These are phyloP conservation scores for Thermophis baileyi DNA, from an alignment of 2,113 vertebrate species.

Conservation along the genomic window DNA sequence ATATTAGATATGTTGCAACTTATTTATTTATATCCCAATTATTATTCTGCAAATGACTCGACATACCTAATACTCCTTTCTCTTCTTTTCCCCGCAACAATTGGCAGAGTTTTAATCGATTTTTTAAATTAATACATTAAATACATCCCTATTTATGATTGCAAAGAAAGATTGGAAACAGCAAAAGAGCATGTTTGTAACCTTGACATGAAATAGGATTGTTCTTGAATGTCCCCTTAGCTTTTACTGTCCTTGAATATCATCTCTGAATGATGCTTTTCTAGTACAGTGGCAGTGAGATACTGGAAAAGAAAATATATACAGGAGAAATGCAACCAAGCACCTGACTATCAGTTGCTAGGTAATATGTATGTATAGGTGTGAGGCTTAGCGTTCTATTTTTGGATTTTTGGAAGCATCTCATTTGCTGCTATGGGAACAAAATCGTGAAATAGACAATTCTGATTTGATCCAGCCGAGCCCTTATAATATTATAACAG, in stretches of 20 bases:
- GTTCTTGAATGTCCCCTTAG: neutral
- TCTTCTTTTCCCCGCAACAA: neutral
- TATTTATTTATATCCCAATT: neutral
- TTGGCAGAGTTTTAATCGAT: neutral
- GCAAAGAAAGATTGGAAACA: neutral
- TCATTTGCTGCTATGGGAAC: neutral
- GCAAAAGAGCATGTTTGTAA: neutral
- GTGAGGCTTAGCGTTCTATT: neutral
- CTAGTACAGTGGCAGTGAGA: neutral
- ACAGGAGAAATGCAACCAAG: neutral
- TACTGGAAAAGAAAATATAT: neutral
- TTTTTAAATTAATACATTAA: neutral
- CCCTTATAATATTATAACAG: neutral
- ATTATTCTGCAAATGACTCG: neutral
- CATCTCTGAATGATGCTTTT: neutral
- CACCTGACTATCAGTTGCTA: neutral
- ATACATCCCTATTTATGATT: neutral
- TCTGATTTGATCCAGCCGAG: neutral
- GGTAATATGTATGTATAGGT: neutral
- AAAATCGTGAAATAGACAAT: neutral
- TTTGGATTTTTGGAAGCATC: neutral
- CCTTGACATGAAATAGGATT: neutral
- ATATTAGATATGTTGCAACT: too few relatives aligned
- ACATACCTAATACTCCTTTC: neutral
- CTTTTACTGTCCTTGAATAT: neutral